Base-by-base conservation (phyloP, 2,888 invertebrate species). In the Polydesmus complanatus region DNA sequence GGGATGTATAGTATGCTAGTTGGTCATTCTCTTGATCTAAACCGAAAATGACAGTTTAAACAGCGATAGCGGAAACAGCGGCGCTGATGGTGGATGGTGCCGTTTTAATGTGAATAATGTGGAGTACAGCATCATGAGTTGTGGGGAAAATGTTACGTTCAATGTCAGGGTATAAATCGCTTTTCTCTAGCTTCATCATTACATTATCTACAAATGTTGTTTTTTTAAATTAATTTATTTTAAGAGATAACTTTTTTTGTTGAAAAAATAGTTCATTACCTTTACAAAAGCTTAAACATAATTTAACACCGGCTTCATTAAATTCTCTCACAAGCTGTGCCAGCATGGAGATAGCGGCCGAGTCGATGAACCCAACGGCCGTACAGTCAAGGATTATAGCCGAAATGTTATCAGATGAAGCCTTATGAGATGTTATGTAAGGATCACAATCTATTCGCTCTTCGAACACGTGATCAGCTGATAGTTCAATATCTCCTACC, bases 201-300 rank as follows among this genome's bases (percentile, higher is more conserved):
- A 59, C 59, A n/a, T 59, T 52, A 54, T 59, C 59, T 59, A 26
- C 11, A 26, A n/a, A n/a, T n/a, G n/a, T n/a, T n/a, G n/a, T n/a
- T n/a, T n/a, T n/a, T n/a, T n/a, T n/a, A n/a, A n/a, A n/a, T n/a
- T n/a, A n/a, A n/a, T n/a, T n/a, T n/a, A n/a, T n/a, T n/a, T n/a
- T n/a, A n/a, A n/a, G n/a, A n/a, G n/a, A 58, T 50, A 14, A n/a
- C 14, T n/a, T n/a, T 1, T 26, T 50, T 22, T 48, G 48, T 14
- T 48, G 14, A 23, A 5, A 22, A 11, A 18, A n/a, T n/a, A n/a
- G n/a, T n/a, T n/a, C 60, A 37, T n/a, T 25, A 60, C 60, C 60
- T 54, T 51, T 27, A 25, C 60, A 60, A 23, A 37, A 49, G 8
- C 54, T 54, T 19, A 60, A 48, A 27, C 53, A 60, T 19, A 60